Conservation (phyloP, 1,140 invertebrate species). For the Parasteatoda tepidariorum region DNA sequence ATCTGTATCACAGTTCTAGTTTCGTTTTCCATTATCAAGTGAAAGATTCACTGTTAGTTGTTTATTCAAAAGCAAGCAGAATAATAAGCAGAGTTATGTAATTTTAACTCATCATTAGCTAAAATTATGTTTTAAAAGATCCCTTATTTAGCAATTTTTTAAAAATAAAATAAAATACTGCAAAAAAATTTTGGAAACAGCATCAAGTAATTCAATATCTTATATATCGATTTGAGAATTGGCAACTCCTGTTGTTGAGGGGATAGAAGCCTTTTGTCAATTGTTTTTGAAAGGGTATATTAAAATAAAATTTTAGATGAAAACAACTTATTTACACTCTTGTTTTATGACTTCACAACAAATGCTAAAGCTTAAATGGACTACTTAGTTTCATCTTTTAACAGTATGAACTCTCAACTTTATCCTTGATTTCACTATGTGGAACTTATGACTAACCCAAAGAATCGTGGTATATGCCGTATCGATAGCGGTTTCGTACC, state of each 20-base stretch:
- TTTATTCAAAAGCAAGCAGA: no score
- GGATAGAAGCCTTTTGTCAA: constrained; percentile 56
- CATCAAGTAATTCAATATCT: constrained; percentile 38
- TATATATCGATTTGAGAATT: constrained; percentile 27
- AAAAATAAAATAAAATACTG: neutral
- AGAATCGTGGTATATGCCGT: constrained; percentile 50
- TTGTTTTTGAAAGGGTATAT: constrained; percentile 38
- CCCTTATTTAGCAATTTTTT: no score
- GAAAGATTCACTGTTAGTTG: no score
- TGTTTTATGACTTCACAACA: neutral
- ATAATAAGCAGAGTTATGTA: no score
- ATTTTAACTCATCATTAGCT: no score
- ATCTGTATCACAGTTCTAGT: no score
- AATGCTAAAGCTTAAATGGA: constrained; percentile 9
- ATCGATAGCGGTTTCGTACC: constrained; percentile 56
- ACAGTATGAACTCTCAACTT: constrained; percentile 1
- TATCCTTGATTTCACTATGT: constrained; percentile 46
- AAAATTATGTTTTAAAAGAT: no score
- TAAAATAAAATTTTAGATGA: constrained; percentile 42
- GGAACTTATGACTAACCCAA: constrained; percentile 59
- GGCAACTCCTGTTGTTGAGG: constrained; percentile 37
- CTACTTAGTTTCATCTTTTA: neutral
- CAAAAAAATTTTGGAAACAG: neutral
- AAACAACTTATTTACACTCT: constrained; percentile 4
- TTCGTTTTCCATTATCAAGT: no score